phyloP scores from a whole-genome alignment of 2,888 invertebrate species.

The Elaeidobius kamerunicus region DNA sequence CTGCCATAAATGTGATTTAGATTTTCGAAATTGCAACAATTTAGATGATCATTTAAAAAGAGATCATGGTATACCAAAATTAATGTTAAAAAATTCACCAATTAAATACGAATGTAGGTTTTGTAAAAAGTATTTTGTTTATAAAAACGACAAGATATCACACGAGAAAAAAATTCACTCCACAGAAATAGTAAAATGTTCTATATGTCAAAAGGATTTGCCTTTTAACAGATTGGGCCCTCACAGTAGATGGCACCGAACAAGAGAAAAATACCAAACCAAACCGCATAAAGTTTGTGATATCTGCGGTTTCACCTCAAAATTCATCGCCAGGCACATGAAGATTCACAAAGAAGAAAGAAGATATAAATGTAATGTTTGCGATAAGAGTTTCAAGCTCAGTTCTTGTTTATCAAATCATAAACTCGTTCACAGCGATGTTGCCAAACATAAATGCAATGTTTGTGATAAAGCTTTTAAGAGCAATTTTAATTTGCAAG shows the following conservation, averaged over 20 bases:
- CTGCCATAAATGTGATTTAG: slow-evolving; percentile 1
- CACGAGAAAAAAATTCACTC: slow-evolving; percentile 33
- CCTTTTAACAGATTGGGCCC: slow-evolving; percentile 3
- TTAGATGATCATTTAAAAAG: slow-evolving; percentile 5
- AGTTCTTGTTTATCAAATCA: slow-evolving; percentile 29
- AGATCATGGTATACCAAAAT: neutral
- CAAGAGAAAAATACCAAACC: slow-evolving; percentile 14
- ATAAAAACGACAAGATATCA: slow-evolving; percentile 22
- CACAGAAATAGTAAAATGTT: slow-evolving; percentile 5
- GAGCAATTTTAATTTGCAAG: slow-evolving; percentile 30
- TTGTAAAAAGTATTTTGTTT: slow-evolving; percentile 43
- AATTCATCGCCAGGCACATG: slow-evolving; percentile 32
- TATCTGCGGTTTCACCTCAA: slow-evolving; percentile 19
- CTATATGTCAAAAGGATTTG: slow-evolving; percentile 12
- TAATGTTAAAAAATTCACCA: neutral
- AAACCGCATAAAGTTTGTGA: slow-evolving; percentile 15
- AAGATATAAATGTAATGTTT: slow-evolving; percentile 50
- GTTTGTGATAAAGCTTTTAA: slow-evolving; percentile 51
- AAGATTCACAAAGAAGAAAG: slow-evolving; percentile 48
- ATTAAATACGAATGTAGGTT: slow-evolving; percentile 32
- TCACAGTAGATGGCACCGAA: slow-evolving; percentile 16
- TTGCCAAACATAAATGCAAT: slow-evolving; percentile 49
- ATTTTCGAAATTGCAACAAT: neutral
- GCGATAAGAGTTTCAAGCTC: slow-evolving; percentile 49
- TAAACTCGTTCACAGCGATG: slow-evolving; percentile 45